Evolutionary conservation across 2,888 invertebrate species (phyloP), one percentile per base, ranked within the genome.

Genomic region (Dasypolia templi): DNA sequence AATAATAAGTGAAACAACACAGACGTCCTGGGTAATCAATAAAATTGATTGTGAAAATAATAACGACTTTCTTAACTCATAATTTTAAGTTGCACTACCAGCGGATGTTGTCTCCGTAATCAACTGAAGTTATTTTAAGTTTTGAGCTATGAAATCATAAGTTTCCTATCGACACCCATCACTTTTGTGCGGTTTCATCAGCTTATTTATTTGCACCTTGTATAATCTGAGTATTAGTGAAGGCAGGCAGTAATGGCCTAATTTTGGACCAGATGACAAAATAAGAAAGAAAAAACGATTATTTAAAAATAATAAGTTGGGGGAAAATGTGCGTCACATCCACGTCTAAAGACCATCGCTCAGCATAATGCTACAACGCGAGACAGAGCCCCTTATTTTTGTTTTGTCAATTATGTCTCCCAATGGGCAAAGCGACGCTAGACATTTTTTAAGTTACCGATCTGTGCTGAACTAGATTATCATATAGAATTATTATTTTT

Each of bases 391-490:
- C n/a, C n/a, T n/a, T n/a, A 53, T 26, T 32, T 19, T 44, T n/a
- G 17, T 12, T 62, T 62, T 44, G 14, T 55, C 19, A 12, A 6
- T 44, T 17, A 53, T 62, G 3, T 14, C 6, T 17, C 32, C 17
- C 32, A 26, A 35, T 29, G 9, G 12, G 6, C 3, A 44, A 35
- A 22, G 17, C 6, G 5, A 35, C 1, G 19, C 29, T 17, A 59
- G 0, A 29, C 0, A 22, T 44, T 67, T 66, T 35, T 29, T 14
- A 17, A 49, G 32, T 67, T 14, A 68, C 22, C 53, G 2, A 2
- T 53, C 22, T 29, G 35, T 46, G 35, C 11, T 53, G 6, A 53
- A 46, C 3, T 79, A 39, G 70, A 61, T 79, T 44, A 66, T 67
- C 9, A 2, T 29, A 42, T 14, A 63, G 2, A 22, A 29, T 44